A percentile compares a stretch with the other conserved stretches of the same genome.
Conservation (phyloP, 1,140 invertebrate species). For the Procambarus virginalis region DNA sequence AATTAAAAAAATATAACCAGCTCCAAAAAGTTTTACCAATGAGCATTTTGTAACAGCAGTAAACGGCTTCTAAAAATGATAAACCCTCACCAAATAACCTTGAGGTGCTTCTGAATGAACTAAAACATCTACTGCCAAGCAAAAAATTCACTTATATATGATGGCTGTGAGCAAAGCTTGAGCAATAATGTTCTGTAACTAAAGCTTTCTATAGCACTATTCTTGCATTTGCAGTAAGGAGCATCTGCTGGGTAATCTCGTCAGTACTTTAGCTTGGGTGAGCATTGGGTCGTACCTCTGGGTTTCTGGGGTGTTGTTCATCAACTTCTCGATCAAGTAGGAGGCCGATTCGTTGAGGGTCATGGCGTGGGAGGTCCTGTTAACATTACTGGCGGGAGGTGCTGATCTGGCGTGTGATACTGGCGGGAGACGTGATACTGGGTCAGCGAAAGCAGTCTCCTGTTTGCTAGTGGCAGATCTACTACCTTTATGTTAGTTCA, state of each 20-base stretch:
- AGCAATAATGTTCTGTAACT: not conserved
- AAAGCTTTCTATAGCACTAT: not conserved
- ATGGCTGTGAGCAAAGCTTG: not conserved
- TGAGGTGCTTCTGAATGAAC: not conserved
- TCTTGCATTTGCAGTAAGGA: not conserved
- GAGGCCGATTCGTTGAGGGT: constrained; percentile 70
- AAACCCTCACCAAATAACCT: not conserved
- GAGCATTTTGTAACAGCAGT: not conserved
- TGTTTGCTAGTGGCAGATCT: not conserved
- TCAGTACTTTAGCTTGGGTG: constrained; percentile 2
- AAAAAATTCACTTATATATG: not conserved
- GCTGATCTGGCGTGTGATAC: constrained; percentile 66
- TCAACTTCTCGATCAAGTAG: constrained; percentile 71
- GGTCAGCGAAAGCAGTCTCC: not conserved
- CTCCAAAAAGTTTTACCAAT: not conserved
- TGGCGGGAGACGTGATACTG: constrained; percentile 28
- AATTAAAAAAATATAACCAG: not conserved
- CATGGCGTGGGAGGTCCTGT: constrained; percentile 51
- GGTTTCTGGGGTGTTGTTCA: constrained; percentile 64
- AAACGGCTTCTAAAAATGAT: not conserved
- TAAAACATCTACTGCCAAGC: not conserved
- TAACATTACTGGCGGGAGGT: constrained; percentile 53
- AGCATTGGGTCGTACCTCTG: constrained; percentile 57
- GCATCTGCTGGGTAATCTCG: not conserved
- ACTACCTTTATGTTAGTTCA: constrained; percentile 12